phyloP scores from a whole-genome alignment of 2,797 vertebrate genomes.

The Meriones psammophilus region DNA sequence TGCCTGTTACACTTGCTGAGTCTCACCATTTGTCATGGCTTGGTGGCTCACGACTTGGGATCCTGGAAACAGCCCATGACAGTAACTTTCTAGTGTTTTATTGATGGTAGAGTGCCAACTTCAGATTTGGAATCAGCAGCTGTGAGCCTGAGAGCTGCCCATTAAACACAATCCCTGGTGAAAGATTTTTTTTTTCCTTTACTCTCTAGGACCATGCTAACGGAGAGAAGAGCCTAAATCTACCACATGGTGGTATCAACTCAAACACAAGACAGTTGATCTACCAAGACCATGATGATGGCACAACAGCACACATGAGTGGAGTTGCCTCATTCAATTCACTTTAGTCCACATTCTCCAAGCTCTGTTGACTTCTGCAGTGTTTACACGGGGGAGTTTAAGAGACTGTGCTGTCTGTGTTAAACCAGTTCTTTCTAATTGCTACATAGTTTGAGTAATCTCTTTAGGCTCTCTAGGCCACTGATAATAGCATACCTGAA shows the following conservation, averaged over 20 bases:
- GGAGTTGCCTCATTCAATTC: neutral
- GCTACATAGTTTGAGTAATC: neutral
- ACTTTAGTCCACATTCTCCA: neutral
- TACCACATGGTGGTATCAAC: neutral
- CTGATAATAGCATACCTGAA: neutral
- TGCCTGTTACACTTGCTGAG: neutral
- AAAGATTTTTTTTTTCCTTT: neutral
- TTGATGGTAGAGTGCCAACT: neutral
- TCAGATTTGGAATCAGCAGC: neutral
- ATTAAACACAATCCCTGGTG: neutral
- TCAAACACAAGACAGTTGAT: neutral
- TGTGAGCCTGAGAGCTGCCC: neutral
- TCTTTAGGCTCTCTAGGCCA: neutral
- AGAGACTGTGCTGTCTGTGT: neutral
- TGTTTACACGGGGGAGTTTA: neutral
- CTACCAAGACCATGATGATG: neutral
- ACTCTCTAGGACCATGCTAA: neutral
- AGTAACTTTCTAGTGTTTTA: neutral
- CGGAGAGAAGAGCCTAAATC: neutral
- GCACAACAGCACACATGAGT: neutral
- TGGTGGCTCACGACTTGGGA: no score
- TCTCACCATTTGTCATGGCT: neutral
- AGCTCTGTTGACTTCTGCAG: neutral
- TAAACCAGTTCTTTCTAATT: neutral
- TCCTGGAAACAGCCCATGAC: neutral